Base-by-base conservation (phyloP, 1,140 invertebrate genomes). In the Procambarus virginalis region DNA sequence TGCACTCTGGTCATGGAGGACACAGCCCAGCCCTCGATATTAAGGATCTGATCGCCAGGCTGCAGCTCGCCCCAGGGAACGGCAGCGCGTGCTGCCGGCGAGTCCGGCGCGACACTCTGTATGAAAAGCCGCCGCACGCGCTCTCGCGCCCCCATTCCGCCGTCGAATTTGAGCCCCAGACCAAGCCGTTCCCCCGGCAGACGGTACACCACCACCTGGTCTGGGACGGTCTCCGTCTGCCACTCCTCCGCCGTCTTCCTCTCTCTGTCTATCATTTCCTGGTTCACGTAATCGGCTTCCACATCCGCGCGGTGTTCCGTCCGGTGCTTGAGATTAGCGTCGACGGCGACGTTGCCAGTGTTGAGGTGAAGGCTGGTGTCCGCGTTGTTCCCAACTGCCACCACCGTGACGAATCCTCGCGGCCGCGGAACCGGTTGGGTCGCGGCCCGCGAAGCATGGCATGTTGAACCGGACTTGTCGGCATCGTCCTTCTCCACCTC, bases 111-210 rank as follows among this genome's bases (percentile, higher is more conserved):
- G 93, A 98, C 97, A 92, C 97, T 98, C 93, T 98, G 97, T 83
- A 99, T 97, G 82, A 97, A 96, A 34, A 99, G 95, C 89, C 96
- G 95, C 10, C 95, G 94, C 5, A 97, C 96, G 79, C 95, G 95
- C 93, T 97, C 97, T 14, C 95, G 95, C 20, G 93, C 92, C 46
- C 93, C 92, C 46, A 96, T 96, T 4, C 97, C 97, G 58, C 97
- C 97, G 94, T 98, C 97, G 93, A 99, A 98, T 93, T 98, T 97
- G 0, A 99, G 94, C 0, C 97, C 97, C 93, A 99, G 97, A 0
- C 98, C 98, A 0, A 99, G 94, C 70, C 97, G 95, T 93, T 98
- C 98, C 0, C 97, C 98, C 0, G 97, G 97, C 84, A 98, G 94
- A 85, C 98, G 95, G 92, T 97, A 97, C 12, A 98, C 96, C 60